These are phyloP conservation scores for Rapana venosa DNA, from an alignment of 2,888 invertebrate species.

Conservation along the genomic window DNA sequence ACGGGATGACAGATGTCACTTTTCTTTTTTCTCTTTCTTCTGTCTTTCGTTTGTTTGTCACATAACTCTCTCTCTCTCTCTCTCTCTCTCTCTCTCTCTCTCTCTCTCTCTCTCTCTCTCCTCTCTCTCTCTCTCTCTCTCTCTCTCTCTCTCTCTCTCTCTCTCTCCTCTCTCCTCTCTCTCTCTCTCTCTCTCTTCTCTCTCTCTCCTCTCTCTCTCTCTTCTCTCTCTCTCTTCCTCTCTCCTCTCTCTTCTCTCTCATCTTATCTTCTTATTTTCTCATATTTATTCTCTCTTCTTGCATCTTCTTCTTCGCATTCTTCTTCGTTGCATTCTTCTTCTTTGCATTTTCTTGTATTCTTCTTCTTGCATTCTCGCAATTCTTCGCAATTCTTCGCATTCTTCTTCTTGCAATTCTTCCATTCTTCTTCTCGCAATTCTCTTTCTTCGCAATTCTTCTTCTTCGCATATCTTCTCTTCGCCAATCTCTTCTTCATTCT, in stretches of 20 bases:
- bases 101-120: neutral
- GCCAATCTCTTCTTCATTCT: neutral
- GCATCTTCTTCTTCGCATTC: too few relatives aligned
- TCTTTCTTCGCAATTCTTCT: neutral
- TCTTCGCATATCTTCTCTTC: neutral
- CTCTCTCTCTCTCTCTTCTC: neutral
- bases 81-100: neutral
- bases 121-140: conserved; percentile 5
- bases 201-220: neutral
- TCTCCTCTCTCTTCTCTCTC: too few relatives aligned
- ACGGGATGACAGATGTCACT: too few relatives aligned
- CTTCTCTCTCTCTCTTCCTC: neutral
- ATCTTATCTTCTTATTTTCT: too few relatives aligned
- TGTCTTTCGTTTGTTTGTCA: neutral
- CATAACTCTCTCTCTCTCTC: neutral
- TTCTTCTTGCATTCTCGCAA: too few relatives aligned
- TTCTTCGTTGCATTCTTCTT: too few relatives aligned
- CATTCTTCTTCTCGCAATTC: too few relatives aligned
- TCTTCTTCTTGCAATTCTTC: too few relatives aligned
- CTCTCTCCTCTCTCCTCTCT: neutral
- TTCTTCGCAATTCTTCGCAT: too few relatives aligned
- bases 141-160: conserved; percentile 5
- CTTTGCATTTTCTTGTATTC: too few relatives aligned
- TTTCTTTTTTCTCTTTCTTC: neutral
- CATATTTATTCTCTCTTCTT: too few relatives aligned